Conservation (phyloP, 1,140 invertebrate species). For the Aleiodes sp. region DNA sequence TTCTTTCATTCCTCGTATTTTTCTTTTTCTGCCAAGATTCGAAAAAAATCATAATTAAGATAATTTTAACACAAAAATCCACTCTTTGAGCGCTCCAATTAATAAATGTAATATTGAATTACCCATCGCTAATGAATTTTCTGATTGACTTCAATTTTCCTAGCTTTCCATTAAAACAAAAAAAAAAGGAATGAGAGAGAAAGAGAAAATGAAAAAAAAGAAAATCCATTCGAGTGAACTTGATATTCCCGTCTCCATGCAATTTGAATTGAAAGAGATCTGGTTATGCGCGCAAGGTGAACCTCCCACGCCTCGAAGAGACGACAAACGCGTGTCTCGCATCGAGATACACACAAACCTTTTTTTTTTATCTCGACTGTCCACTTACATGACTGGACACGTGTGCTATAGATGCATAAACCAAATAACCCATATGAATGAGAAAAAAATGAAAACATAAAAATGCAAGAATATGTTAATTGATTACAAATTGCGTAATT, state of each 20-base stretch:
- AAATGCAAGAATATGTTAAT: neutral
- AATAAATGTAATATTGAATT: too few species aligned
- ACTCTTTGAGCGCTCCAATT: too few species aligned
- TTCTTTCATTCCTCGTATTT: too few species aligned
- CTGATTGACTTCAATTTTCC: neutral
- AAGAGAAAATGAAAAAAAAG: neutral
- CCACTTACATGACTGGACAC: neutral
- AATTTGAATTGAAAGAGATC: constrained; percentile 26
- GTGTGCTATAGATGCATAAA: neutral
- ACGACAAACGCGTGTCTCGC: neutral
- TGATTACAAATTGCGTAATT: neutral
- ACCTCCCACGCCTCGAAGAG: constrained; percentile 30
- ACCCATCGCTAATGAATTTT: too few species aligned
- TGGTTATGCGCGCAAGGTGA: constrained; percentile 28
- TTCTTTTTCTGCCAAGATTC: too few species aligned
- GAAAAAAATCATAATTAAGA: too few species aligned
- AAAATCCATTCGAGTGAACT: too few species aligned
- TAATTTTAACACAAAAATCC: too few species aligned
- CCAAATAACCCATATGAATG: neutral
- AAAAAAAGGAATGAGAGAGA: neutral
- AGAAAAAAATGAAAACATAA: neutral
- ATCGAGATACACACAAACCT: neutral
- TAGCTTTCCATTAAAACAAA: neutral
- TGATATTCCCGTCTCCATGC: constrained; percentile 7
- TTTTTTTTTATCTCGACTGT: neutral